These are phyloP conservation scores for Pseudolycoriella hygida DNA, from an alignment of 2,888 invertebrate species.

Conservation along the genomic window DNA sequence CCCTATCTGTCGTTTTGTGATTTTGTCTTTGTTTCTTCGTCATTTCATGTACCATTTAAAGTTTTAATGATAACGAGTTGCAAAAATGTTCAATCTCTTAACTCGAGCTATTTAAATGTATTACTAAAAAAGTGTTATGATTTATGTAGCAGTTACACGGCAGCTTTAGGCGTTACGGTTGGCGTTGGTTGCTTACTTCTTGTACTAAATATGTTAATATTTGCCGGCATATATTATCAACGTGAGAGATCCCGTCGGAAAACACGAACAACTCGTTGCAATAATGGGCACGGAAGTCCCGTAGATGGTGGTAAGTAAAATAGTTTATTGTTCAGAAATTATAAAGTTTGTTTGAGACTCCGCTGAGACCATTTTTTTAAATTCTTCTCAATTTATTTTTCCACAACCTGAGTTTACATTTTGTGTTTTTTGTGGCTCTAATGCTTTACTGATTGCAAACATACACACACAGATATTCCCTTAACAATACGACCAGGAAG, in stretches of 20 bases:
- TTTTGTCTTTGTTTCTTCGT: too few species aligned
- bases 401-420: not conserved
- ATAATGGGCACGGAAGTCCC: constrained; percentile 5
- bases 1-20: too few species aligned
- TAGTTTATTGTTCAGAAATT: too few species aligned
- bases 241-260: constrained; percentile 31
- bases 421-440: not conserved
- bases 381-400: not conserved
- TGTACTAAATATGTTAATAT: constrained; percentile 54
- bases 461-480: constrained; percentile 3
- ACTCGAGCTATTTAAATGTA: too few species aligned
- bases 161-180: constrained; percentile 59
- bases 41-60: too few species aligned
- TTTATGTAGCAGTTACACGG: constrained; percentile 48
- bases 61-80: too few species aligned
- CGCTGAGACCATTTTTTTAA: too few species aligned
- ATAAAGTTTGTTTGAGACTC: too few species aligned
- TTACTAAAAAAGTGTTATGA: too few species aligned
- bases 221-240: constrained; percentile 59
- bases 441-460: too few species aligned
- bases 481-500: constrained; percentile 4
- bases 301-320: constrained; percentile 2
- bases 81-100: too few species aligned
- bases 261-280: constrained; percentile 1
- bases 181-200: constrained; percentile 55